Percentiles rank a stretch among this genome's conserved stretches.
Evolutionary conservation across 2,113 vertebrate genomes (phyloP).

Genomic region (Zosterops borbonicus): DNA sequence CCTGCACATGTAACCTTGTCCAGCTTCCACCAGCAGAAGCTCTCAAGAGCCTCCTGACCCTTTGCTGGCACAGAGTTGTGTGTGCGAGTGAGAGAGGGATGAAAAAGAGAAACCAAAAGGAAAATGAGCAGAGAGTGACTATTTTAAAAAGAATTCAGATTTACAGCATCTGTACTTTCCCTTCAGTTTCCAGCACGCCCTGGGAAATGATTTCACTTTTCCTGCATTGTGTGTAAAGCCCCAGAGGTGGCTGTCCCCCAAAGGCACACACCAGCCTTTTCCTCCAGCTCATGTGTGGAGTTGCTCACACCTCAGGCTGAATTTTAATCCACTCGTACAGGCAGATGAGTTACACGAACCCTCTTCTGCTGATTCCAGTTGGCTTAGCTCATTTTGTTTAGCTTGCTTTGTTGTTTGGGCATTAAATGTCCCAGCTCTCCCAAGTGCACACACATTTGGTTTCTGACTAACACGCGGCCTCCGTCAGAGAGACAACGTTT

Average conservation of each 20-base stretch:
- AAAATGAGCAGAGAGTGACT: constrained; percentile 38
- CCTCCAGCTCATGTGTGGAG: neutral
- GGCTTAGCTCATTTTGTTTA: constrained; percentile 45
- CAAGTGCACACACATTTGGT: neutral
- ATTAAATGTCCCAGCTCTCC: neutral
- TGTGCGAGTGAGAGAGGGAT: neutral
- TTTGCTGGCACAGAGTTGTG: neutral
- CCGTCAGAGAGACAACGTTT: neutral
- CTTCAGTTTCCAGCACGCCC: constrained; percentile 7
- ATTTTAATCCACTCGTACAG: neutral
- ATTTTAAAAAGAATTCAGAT: constrained; percentile 58
- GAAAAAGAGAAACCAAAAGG: constrained; percentile 40
- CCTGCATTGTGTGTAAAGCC: neutral
- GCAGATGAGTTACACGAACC: neutral
- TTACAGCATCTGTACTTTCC: constrained; percentile 41
- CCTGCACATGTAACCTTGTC: constrained; percentile 60
- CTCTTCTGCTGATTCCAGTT: constrained; percentile 1
- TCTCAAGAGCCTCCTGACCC: constrained; percentile 56
- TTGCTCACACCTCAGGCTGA: neutral
- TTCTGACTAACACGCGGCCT: constrained; percentile 8
- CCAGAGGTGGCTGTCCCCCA: neutral
- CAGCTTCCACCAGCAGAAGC: constrained; percentile 56
- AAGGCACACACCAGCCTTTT: neutral
- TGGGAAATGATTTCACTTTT: neutral
- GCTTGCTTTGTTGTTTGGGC: constrained; percentile 17